A percentile compares a stretch with the other conserved stretches of the same genome.
phyloP scores from a whole-genome alignment of 2,113 vertebrate species.

The Elephas maximus region DNA sequence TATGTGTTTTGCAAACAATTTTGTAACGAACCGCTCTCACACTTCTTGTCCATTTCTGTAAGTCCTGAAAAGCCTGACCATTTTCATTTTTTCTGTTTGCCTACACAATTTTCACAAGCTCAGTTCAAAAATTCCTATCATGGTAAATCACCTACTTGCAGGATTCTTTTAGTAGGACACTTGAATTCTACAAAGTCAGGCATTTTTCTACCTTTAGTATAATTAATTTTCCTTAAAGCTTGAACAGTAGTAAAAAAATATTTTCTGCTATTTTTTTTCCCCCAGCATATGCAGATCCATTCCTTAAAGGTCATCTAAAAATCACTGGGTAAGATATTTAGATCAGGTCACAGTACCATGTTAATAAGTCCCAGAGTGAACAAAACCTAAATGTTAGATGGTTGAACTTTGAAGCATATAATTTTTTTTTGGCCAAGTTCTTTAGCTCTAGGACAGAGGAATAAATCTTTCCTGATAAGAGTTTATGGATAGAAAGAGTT shows the following conservation, averaged over 20 bases:
- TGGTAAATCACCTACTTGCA: not conserved
- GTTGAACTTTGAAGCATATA: not conserved
- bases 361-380: not conserved
- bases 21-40: not conserved
- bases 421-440: not conserved
- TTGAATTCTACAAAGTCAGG: not conserved
- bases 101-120: not conserved
- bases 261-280: not conserved
- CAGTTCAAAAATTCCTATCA: not conserved
- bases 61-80: not conserved
- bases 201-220: not conserved
- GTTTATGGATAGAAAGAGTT: not conserved
- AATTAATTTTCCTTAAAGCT: conserved; percentile 21
- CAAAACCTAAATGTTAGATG: not conserved
- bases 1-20: not conserved
- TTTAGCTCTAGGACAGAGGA: not conserved
- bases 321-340: not conserved
- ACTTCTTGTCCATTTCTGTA: not conserved
- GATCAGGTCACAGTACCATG: not conserved
- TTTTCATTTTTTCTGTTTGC: not conserved
- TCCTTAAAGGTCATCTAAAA: conserved; percentile 44
- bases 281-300: not conserved
- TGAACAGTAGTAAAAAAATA: not conserved
- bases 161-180: not conserved
- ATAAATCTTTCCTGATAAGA: not conserved